phyloP scores from a whole-genome alignment of 2,888 invertebrate species.

The Xanthia icteritia region DNA sequence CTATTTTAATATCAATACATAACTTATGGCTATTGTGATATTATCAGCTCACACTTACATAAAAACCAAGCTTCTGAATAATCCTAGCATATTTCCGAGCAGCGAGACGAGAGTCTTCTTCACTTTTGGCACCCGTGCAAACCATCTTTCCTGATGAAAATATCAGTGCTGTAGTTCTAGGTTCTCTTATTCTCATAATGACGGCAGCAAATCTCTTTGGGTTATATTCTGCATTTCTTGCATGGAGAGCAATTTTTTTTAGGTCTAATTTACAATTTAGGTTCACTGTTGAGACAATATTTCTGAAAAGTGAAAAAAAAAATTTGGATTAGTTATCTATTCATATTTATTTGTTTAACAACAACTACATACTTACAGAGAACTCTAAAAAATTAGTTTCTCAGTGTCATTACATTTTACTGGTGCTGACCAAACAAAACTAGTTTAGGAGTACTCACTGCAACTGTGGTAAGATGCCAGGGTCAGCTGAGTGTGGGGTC shows the following conservation, averaged over 20 bases:
- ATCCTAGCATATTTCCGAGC: slow-evolving; percentile 96
- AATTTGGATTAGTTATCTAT: background rate
- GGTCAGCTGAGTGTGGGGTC: slow-evolving; percentile 98
- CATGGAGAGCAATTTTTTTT: slow-evolving; percentile 99
- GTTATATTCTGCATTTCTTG: slow-evolving; percentile 99
- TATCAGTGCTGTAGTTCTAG: slow-evolving; percentile 94
- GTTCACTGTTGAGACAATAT: slow-evolving; percentile 99
- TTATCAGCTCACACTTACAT: slow-evolving; percentile 86
- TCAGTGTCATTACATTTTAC: background rate
- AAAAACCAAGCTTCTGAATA: slow-evolving; percentile 95
- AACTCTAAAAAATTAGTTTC: background rate
- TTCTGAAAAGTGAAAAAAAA: slow-evolving; percentile 91
- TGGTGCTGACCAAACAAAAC: background rate
- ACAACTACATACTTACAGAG: background rate
- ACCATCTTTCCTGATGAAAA: slow-evolving; percentile 96
- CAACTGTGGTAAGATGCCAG: slow-evolving; percentile 97
- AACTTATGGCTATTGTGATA: background rate
- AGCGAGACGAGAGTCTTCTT: slow-evolving; percentile 94
- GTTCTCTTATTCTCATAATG: slow-evolving; percentile 98
- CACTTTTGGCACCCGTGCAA: slow-evolving; percentile 95
- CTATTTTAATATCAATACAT: background rate
- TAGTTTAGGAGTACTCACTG: slow-evolving; percentile 92
- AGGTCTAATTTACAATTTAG: slow-evolving; percentile 98
- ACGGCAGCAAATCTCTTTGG: slow-evolving; percentile 99
- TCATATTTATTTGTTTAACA: background rate